Evolutionary conservation across 2,797 vertebrate genomes (phyloP), one percentile per base, ranked within the genome.

Genomic region (Manis javanica): DNA sequence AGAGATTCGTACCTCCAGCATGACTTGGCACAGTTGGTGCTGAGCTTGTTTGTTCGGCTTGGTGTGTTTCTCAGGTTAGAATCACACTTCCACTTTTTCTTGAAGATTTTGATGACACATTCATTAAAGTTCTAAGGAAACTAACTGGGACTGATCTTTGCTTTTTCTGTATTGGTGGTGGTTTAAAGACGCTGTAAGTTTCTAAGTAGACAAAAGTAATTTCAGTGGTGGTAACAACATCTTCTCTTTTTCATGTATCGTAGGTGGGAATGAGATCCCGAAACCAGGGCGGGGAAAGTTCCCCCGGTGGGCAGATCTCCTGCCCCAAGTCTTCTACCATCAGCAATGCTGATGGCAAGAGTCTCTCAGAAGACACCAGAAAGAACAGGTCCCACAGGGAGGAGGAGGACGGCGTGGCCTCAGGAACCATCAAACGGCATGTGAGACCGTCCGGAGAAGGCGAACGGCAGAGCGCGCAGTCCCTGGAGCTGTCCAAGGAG

Each of bases 221-320:
- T 94, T 85, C 61, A 24, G 3, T 72, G 13, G 3, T 77, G 46
- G 1, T 96, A 83, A 96, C 92, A 86, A 64, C 23, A 71, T 86
- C 31, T 97, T 91, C 13, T 97, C 39, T 91, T 96, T 31, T 95
- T 98, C 89, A 57, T 98, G 86, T 87, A 79, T 12, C 98, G 66
- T 98, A 99, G 99, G 98, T 98, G 96, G 99, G 98, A 91, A 99
- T 99, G 99, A 99, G 99, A 98, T 99, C 99, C 90, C 99, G 99
- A 98, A 99, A 97, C 98, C 99, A 99, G 98, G 98, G 98, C 37
- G 98, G 98, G 97, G 99, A 99, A 98, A 98, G 98, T 98, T 98
- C 99, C 71, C 98, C 99, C 39, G 98, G 98, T 0, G 98, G 98
- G 98, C 98, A 97, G 75, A 97, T 99, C 79, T 99, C 98, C 89